Evolutionary conservation across 2,797 vertebrate genomes (phyloP), one percentile per base, ranked within the genome.

Genomic region (Leptodactylus fallax): DNA sequence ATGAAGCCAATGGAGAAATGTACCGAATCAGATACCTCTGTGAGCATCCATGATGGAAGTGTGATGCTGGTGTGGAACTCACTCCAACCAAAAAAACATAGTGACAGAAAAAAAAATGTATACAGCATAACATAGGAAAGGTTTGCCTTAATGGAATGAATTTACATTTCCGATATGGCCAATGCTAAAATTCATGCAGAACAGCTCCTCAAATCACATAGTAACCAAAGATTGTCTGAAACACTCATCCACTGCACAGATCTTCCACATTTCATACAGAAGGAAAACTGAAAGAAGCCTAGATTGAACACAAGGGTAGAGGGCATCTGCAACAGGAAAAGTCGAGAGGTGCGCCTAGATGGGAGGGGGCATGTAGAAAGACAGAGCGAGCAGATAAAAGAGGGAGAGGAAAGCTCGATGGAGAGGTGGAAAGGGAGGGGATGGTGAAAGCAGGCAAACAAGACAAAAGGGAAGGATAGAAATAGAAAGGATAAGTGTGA

Each of bases 371-470:
- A 45, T 11, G 51, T 6, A 55, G 82, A 61, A 72, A 83, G 67
- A 72, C 19, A 55, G 23, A 83, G 81, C 21, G n/a, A 83, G 65
- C 51, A 36, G 51, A 83, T 83, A 71, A 74, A 76, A 85, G 72
- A 63, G 74, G 21, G 13, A n/a, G 58, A 78, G 71, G 55, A 61
- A 49, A 21, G n/a, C 17, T 65, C 76, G n/a, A 72, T 10, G 83
- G 69, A 85, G 83, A 79, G 72, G 60, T 85, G 74, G 58, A 51
- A 61, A 85, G 56, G 83, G 83, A 85, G 74, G 60, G 74, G 45
- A 65, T 19, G 51, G 36, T 16, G 56, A 85, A 53, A 47, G 25
- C 67, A 71, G 23, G n/a, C 51, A 60, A 84, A 74, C 16, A 36
- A 78, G 19, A 85, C 72, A 85, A 85, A 85, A 78, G 74, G 56